Evolutionary conservation across 2,113 vertebrate species (phyloP).

Genomic region (Anthoscopus minutus): DNA sequence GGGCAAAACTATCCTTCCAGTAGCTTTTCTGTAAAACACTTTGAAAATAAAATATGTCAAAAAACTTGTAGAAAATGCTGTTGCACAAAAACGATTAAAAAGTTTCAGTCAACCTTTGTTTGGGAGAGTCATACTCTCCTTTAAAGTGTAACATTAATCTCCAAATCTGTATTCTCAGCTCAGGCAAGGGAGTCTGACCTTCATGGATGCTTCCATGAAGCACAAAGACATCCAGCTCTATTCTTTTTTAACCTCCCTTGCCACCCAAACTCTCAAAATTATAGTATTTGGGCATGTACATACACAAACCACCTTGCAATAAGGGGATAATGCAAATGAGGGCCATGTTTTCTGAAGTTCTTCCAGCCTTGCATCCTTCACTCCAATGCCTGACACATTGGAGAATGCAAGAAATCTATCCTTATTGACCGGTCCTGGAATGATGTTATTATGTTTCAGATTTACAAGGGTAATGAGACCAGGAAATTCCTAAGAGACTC

Average conservation of each 20-base stretch:
- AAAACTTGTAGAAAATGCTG: background rate
- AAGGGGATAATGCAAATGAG: background rate
- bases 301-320: background rate
- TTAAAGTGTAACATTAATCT: background rate
- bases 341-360: background rate
- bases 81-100: background rate
- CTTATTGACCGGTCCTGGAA: slow-evolving; percentile 66
- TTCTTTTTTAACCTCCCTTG: background rate
- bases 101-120: background rate
- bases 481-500: slow-evolving; percentile 65
- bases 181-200: background rate
- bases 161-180: background rate
- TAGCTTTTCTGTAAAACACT: background rate
- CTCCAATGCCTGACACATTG: background rate
- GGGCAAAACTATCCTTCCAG: background rate
- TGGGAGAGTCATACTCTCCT: background rate
- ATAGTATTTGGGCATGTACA: background rate
- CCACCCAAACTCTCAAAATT: background rate
- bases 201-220: background rate
- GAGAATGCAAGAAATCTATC: slow-evolving; percentile 42
- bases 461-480: slow-evolving; percentile 68
- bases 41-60: background rate
- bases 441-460: slow-evolving; percentile 70
- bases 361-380: background rate
- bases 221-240: background rate